A percentile compares a stretch with the other conserved stretches of the same genome.
These are phyloP conservation scores for Darevskia nairensis DNA, from an alignment of 2,797 vertebrate genomes.

Conservation along the genomic window DNA sequence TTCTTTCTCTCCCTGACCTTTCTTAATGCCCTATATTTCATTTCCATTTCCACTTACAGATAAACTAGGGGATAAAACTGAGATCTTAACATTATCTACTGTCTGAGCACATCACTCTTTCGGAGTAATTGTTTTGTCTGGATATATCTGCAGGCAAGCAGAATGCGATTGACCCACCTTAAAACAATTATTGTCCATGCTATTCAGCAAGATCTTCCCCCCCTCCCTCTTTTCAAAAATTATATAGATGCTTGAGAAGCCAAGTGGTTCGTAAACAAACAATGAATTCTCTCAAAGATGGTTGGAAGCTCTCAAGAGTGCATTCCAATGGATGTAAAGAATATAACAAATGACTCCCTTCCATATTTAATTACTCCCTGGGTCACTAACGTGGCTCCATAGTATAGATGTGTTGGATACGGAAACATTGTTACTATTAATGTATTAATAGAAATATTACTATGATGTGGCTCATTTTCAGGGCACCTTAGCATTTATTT, in stretches of 20 bases:
- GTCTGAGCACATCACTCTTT: neutral
- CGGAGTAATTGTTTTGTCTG: neutral
- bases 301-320: neutral
- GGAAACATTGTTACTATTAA: no score
- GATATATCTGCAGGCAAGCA: neutral
- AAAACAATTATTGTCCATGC: slow-evolving; percentile 18
- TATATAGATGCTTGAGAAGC: slow-evolving; percentile 8
- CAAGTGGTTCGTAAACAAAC: slow-evolving; percentile 1
- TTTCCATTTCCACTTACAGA: neutral
- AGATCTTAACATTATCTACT: neutral
- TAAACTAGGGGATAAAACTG: neutral
- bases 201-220: slow-evolving; percentile 29
- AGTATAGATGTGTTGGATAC: no score
- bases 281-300: slow-evolving; percentile 14
- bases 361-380: neutral
- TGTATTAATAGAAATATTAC: no score
- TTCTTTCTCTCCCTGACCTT: neutral
- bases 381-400: no score
- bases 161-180: slow-evolving; percentile 30
- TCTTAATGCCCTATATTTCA: neutral
- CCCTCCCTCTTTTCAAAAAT: neutral
- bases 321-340: neutral
- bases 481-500: no score
- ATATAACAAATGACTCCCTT: neutral
- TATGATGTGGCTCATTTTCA: no score